Conservation (phyloP, 2,888 invertebrate genomes). For the Pristionchus exspectatus region DNA sequence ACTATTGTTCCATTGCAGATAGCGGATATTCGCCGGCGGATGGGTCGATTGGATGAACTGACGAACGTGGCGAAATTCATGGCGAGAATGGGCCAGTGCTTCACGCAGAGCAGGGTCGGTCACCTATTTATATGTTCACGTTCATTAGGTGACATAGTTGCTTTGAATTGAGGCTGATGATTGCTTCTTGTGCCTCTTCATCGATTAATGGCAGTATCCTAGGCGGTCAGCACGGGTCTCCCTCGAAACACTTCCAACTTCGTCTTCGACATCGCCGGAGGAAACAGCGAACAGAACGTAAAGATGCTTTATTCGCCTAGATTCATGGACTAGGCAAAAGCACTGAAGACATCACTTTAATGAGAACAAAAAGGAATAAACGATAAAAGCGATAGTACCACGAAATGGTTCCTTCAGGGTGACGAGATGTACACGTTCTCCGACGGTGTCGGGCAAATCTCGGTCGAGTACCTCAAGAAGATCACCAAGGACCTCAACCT, state of each 20-base stretch:
- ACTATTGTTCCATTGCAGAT: neutral
- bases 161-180: neutral
- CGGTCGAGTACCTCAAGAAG: slow-evolving; percentile 57
- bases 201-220: neutral
- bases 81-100: slow-evolving; percentile 79
- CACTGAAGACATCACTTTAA: too few species aligned
- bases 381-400: too few species aligned
- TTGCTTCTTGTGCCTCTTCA: neutral
- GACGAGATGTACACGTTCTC: slow-evolving; percentile 59
- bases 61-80: slow-evolving; percentile 79
- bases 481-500: slow-evolving; percentile 45
- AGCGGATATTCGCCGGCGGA: neutral
- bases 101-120: slow-evolving; percentile 75
- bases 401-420: neutral
- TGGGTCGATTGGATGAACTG: slow-evolving; percentile 72
- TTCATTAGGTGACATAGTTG: neutral
- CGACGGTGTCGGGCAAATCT: slow-evolving; percentile 76
- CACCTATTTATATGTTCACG: neutral
- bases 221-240: slow-evolving; percentile 28
- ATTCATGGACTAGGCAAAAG: too few species aligned
- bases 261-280: slow-evolving; percentile 64
- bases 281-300: slow-evolving; percentile 51
- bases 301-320: neutral
- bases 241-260: slow-evolving; percentile 54
- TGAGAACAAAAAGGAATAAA: too few species aligned